phyloP scores from a whole-genome alignment of 2,113 vertebrate species.

The Lonchura striata region DNA sequence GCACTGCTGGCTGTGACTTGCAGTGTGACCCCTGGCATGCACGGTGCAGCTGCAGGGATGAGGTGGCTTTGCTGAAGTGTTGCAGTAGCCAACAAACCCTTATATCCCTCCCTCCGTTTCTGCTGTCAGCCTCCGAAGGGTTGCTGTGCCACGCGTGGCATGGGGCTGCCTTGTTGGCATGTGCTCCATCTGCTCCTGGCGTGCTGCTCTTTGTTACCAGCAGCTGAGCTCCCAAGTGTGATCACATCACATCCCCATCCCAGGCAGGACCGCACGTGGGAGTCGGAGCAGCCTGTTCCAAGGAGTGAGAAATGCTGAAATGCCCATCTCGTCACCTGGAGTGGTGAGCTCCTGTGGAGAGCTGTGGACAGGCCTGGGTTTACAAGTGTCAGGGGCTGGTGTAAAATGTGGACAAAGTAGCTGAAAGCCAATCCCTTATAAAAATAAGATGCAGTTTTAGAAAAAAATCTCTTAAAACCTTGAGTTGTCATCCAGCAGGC shows the following conservation, averaged over 20 bases:
- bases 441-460: neutral
- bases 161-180: neutral
- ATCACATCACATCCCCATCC: accelerated
- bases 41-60: accelerated
- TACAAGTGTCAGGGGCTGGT: neutral
- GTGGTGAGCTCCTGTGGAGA: neutral
- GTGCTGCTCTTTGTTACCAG: neutral
- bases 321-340: accelerated
- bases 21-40: accelerated
- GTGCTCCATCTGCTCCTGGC: neutral
- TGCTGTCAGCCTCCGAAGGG: neutral
- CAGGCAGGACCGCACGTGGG: neutral
- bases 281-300: neutral
- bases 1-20: accelerated
- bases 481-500: neutral
- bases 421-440: neutral
- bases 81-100: neutral
- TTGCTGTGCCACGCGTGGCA: accelerated
- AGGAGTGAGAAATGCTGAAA: neutral
- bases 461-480: neutral
- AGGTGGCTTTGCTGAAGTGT: accelerated
- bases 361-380: neutral
- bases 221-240: accelerated
- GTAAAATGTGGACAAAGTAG: neutral
- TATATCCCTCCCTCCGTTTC: accelerated